Evolutionary conservation across 2,113 vertebrate species (phyloP).

Genomic region (Ammospiza caudacuta): DNA sequence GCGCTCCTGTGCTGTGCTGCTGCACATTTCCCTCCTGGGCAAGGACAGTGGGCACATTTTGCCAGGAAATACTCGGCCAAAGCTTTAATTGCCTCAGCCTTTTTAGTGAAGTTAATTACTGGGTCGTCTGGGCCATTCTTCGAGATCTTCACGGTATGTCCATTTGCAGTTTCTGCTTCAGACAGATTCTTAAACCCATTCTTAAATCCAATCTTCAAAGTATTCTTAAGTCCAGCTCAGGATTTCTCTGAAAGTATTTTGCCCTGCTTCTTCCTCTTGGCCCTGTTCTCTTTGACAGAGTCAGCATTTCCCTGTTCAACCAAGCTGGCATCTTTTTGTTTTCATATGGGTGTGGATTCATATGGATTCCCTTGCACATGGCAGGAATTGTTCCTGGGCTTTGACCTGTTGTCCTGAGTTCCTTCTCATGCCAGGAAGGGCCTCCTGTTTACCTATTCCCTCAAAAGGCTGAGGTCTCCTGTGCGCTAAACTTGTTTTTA

Average conservation of each 20-base stretch:
- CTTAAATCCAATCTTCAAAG: no score
- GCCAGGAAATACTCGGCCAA: background rate
- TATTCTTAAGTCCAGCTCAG: background rate
- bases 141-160: background rate
- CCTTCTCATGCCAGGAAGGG: accelerated
- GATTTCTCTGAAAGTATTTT: background rate
- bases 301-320: background rate
- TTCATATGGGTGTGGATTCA: background rate
- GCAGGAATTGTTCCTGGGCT: background rate
- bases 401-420: background rate
- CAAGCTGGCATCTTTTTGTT: background rate
- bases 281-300: background rate
- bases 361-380: background rate
- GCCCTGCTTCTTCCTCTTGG: background rate
- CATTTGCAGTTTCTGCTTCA: background rate
- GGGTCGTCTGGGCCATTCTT: background rate
- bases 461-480: background rate
- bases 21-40: background rate
- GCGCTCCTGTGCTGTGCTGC: background rate
- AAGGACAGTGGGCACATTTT: background rate
- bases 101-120: background rate
- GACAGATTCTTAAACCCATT: no score
- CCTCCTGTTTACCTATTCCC: accelerated
- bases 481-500: no score
- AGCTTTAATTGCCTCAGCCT: background rate